Conservation (phyloP, 1,140 invertebrate species). For the Lepidurus couesii region DNA sequence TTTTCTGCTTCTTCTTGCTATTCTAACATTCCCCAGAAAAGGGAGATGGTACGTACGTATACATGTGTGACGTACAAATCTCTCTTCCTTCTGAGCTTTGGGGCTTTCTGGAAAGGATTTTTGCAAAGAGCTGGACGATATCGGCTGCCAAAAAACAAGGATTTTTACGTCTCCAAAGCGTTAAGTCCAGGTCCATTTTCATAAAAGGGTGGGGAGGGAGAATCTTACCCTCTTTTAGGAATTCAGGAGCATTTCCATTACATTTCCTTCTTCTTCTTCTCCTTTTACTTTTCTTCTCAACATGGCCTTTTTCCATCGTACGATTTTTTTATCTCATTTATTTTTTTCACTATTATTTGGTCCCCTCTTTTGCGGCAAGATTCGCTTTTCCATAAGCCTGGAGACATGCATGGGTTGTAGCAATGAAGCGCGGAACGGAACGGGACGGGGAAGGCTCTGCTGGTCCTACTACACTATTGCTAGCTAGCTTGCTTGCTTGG, state of each 20-base stretch:
- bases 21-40: background rate
- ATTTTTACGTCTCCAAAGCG: background rate
- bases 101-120: background rate
- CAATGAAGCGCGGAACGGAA: background rate
- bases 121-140: background rate
- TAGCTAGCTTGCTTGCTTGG: too few species aligned
- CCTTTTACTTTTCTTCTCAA: background rate
- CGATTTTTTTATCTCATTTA: background rate
- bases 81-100: background rate
- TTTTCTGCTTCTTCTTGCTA: background rate
- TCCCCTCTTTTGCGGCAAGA: background rate
- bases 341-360: background rate
- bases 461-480: background rate
- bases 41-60: background rate
- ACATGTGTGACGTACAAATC: background rate
- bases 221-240: background rate
- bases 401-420: slow-evolving; percentile 1
- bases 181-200: background rate
- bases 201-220: background rate
- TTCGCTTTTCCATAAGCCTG: slow-evolving; percentile 9
- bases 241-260: background rate
- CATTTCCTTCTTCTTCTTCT: background rate
- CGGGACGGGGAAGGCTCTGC: background rate
- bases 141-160: background rate
- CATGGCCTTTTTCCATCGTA: background rate